Conservation (phyloP, 2,113 vertebrate species). For the Grammomys surdaster region DNA sequence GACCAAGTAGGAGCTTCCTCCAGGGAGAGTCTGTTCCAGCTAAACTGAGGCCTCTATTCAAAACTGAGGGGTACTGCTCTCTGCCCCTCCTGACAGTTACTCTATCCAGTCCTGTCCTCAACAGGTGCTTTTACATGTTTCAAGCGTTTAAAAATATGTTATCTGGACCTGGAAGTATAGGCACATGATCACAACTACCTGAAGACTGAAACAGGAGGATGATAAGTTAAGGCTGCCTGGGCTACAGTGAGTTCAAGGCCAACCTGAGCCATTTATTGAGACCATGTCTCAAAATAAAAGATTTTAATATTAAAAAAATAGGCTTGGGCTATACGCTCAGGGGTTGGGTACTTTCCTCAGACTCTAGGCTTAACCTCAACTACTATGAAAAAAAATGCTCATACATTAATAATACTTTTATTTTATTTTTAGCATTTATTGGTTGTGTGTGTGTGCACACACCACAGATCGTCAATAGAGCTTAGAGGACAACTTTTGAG, state of each 20-base stretch:
- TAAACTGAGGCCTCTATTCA: not conserved
- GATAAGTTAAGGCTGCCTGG: not conserved
- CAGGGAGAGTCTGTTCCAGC: not conserved
- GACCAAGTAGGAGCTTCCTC: not conserved
- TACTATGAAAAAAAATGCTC: not conserved
- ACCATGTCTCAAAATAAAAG: not conserved
- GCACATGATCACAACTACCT: not conserved
- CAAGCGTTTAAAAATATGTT: constrained; percentile 34
- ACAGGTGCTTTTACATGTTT: not conserved
- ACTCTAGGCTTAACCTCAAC: not conserved
- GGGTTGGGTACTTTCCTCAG: not conserved
- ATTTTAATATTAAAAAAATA: not conserved
- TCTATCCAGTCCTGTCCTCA: not conserved
- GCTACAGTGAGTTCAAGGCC: not conserved
- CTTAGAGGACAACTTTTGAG: not conserved
- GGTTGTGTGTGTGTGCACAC: too few species aligned
- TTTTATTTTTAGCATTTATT: not conserved
- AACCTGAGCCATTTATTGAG: not conserved
- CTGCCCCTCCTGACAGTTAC: not conserved
- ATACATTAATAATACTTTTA: not conserved
- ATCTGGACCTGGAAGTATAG: not conserved
- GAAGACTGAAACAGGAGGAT: not conserved
- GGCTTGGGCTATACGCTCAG: not conserved
- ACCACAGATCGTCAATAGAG: not conserved
- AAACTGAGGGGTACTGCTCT: not conserved